Percentiles rank a stretch among this genome's conserved stretches.
phyloP scores from a whole-genome alignment of 2,113 vertebrate genomes.

The Oryzias celebensis region DNA sequence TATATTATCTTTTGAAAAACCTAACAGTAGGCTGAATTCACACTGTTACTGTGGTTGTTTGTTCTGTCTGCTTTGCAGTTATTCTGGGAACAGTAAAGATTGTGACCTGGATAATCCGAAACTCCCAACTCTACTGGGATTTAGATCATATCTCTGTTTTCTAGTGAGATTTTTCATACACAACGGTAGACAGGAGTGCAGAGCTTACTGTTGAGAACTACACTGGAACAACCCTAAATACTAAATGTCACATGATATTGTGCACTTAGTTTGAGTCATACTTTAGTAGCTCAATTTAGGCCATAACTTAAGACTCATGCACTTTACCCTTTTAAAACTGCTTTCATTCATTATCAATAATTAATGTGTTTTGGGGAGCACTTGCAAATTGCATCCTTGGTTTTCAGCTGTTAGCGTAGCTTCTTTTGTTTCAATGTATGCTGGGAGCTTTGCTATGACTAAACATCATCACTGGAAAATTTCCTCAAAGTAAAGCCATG shows the following conservation, averaged over 20 bases:
- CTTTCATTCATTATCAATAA: too few species aligned
- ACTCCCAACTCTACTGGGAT: not conserved
- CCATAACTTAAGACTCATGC: too few species aligned
- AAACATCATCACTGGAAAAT: too few species aligned
- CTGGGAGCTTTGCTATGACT: too few species aligned
- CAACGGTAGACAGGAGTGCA: slow-evolving; percentile 5
- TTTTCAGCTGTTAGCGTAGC: too few species aligned
- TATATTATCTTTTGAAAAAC: not conserved
- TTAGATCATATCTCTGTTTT: not conserved
- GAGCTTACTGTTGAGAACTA: slow-evolving; percentile 3
- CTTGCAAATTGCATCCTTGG: too few species aligned
- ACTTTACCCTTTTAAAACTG: too few species aligned
- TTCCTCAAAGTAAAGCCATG: too few species aligned
- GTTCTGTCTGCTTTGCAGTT: not conserved
- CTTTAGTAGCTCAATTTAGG: not conserved
- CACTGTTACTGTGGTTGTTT: not conserved
- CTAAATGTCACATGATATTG: slow-evolving; percentile 9
- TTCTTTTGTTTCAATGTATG: too few species aligned
- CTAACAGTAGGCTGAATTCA: not conserved
- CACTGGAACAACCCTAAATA: not conserved
- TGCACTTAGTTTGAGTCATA: slow-evolving; percentile 3
- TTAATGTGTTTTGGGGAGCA: too few species aligned
- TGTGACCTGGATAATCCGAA: not conserved
- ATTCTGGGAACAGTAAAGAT: not conserved
- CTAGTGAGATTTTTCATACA: slow-evolving; percentile 3